Percentiles rank a stretch among this genome's conserved stretches.
phyloP scores from a whole-genome alignment of 1,140 invertebrate species.

The Calosoma granatense region DNA sequence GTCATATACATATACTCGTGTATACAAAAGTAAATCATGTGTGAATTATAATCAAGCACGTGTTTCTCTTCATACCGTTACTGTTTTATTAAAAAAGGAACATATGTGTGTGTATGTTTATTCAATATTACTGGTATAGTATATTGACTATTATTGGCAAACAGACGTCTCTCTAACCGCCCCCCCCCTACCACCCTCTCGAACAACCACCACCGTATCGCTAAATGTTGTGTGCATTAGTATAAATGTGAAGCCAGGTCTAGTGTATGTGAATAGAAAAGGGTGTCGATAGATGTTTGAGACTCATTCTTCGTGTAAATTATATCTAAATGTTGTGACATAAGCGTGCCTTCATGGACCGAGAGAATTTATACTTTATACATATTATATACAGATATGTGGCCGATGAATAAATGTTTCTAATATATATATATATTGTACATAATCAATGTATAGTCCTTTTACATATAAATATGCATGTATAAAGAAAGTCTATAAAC shows the following conservation, averaged over 20 bases:
- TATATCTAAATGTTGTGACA: neutral
- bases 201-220: no score
- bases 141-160: neutral
- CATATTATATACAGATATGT: neutral
- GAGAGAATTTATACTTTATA: neutral
- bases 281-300: slow-evolving; percentile 1
- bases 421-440: no score
- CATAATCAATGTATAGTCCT: neutral
- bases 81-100: no score
- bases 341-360: neutral
- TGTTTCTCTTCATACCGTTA: no score
- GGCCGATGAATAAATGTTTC: neutral
- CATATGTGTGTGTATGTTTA: slow-evolving; percentile 1
- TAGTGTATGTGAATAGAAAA: slow-evolving; percentile 3
- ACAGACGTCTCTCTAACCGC: no score
- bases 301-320: neutral
- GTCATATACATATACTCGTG: no score
- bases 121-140: no score
- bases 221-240: slow-evolving; percentile 4
- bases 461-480: neutral
- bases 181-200: no score
- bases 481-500: neutral
- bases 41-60: no score
- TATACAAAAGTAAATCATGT: no score
- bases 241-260: slow-evolving; percentile 5